Evolutionary conservation across 1,140 invertebrate species (phyloP).

Genomic region (Akabosia matsudoensis): DNA sequence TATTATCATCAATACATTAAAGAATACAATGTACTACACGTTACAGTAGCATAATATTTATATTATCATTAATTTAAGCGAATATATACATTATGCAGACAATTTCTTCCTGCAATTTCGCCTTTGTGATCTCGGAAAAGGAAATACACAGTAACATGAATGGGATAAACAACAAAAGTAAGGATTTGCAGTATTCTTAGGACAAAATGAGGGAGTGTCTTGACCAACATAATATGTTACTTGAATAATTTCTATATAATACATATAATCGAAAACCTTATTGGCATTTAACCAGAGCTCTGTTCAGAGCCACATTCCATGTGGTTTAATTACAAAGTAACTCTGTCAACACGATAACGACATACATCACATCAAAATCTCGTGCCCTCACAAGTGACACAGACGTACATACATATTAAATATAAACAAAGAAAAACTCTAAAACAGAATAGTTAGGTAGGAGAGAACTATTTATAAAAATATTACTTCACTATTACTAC

Average conservation of each 20-base stretch:
- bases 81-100: neutral
- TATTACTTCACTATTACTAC: too few relatives aligned
- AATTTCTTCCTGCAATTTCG: neutral
- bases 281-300: conserved; percentile 1
- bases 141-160: conserved; percentile 17
- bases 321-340: conserved; percentile 6
- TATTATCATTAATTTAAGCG: too few relatives aligned
- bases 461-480: too few relatives aligned
- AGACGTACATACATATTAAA: too few relatives aligned
- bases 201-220: neutral
- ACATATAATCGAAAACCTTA: too few relatives aligned
- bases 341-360: neutral
- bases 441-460: too few relatives aligned
- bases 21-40: neutral
- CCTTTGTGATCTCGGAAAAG: conserved; percentile 16
- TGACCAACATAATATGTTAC: neutral
- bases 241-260: neutral
- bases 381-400: neutral
- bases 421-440: too few relatives aligned
- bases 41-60: neutral
- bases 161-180: neutral
- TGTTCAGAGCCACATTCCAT: conserved; percentile 6
- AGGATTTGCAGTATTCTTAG: conserved; percentile 13
- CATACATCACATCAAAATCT: neutral
- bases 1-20: neutral